phyloP scores from a whole-genome alignment of 1,140 invertebrate species.

The Aphidius ervi region DNA sequence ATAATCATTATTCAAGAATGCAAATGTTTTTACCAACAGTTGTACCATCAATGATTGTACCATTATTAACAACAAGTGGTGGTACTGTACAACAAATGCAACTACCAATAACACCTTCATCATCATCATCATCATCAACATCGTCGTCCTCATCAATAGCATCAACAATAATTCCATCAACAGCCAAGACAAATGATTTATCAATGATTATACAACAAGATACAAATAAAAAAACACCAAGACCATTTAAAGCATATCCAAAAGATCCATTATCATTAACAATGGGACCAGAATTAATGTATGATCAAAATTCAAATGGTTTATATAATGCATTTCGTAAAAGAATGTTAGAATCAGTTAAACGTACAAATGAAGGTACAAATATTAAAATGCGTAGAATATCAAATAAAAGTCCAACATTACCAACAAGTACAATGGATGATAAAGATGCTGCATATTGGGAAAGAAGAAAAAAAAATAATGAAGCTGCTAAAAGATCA shows the following conservation, averaged over 20 bases:
- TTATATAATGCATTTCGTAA: constrained; percentile 65
- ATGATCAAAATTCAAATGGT: constrained; percentile 56
- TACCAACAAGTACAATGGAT: constrained; percentile 39
- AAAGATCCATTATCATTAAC: constrained; percentile 62
- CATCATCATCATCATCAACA: not conserved
- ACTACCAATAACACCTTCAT: constrained; percentile 5
- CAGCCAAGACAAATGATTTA: not conserved
- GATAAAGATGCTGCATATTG: constrained; percentile 81
- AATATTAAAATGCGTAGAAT: constrained; percentile 66
- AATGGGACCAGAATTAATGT: constrained; percentile 49
- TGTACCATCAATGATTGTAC: not conserved
- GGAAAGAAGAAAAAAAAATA: constrained; percentile 87
- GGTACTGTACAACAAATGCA: constrained; percentile 9
- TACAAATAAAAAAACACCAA: constrained; percentile 44
- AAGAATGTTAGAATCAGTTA: constrained; percentile 63
- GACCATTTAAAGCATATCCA: constrained; percentile 71
- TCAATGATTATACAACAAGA: not conserved
- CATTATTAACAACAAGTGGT: constrained; percentile 3
- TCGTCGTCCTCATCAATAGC: not conserved
- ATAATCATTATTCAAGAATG: constrained; percentile 18
- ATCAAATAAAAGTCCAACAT: constrained; percentile 35
- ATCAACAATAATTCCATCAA: not conserved
- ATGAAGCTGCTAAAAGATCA: constrained; percentile 91
- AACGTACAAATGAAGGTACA: constrained; percentile 58
- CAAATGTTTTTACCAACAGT: constrained; percentile 20